Evolutionary conservation across 2,113 vertebrate genomes (phyloP), one percentile per base, ranked within the genome.

Genomic region (Glaucomys volans): DNA sequence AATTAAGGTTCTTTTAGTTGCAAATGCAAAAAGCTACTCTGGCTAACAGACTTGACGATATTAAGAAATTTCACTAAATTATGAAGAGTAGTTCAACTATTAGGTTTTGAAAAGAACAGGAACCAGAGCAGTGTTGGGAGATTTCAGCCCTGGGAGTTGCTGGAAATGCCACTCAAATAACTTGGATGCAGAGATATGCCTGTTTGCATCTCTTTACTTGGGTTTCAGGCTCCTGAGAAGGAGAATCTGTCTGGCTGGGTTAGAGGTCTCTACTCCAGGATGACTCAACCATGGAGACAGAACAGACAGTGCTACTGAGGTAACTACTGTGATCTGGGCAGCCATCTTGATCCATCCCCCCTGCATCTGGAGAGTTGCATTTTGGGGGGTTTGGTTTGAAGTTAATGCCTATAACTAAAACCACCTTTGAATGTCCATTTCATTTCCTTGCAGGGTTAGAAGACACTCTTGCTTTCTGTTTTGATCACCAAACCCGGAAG

Each of bases 21-120:
- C 4, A 97, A 92, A 90, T 40, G 75, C 16, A 77, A 91, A 89
- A 81, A 74, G 35, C 28, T 88, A 47, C 72, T 80, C 59, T 92
- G 54, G 32, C 22, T 95, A 94, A 66, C 80, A 92, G 75, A 42
- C 14, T 50, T 79, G 64, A 81, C 85, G 32, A 87, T 88, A 87
- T 40, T 67, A 85, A 14, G 40, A 57, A 95, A 83, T 91, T 1
- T 64, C 50, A 72, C 22, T 92, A 40, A 54, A 82, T 95, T 26
- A 2, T 54, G 59, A 40, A n/a, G 62, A 76, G 3, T 64, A 88
- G 40, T 12, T 62, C 20, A 91, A 44, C 37, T 74, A 57, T 54
- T 75, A 81, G 26, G 17, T n/a, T 90, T 96, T 97, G 8, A 90
- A 91, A 94, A 59, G 54, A 80, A 32, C 3, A 50, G 69, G 22